These are phyloP conservation scores for Xestia ashworthii DNA, from an alignment of 2,888 invertebrate genomes.

Conservation along the genomic window DNA sequence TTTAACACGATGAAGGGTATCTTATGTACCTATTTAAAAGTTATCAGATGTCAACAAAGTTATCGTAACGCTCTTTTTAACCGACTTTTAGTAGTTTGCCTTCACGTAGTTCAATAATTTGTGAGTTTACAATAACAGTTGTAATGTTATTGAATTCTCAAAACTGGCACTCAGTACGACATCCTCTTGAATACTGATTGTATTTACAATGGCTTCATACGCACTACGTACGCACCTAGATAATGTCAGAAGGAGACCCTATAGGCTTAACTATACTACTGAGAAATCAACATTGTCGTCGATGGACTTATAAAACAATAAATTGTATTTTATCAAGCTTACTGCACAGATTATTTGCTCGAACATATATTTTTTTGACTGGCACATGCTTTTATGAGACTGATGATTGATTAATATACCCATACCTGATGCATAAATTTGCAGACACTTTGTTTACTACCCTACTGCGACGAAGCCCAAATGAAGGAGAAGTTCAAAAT, in stretches of 20 bases:
- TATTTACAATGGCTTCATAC: background rate
- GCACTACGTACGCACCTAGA: conserved; percentile 64
- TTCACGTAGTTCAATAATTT: background rate
- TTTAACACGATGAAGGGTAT: background rate
- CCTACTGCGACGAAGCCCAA: no score
- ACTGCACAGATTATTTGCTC: background rate
- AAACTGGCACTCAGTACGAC: conserved; percentile 12
- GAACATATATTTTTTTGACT: background rate
- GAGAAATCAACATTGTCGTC: no score
- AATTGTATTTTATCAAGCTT: background rate
- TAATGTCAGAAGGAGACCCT: conserved; percentile 32
- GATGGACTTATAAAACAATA: background rate
- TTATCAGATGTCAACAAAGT: background rate
- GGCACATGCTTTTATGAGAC: no score
- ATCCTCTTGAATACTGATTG: conserved; percentile 39
- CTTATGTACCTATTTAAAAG: background rate
- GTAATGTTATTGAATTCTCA: background rate
- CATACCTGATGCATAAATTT: no score
- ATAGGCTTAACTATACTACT: background rate
- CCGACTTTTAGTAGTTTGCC: background rate
- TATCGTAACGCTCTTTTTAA: background rate
- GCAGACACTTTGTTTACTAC: background rate
- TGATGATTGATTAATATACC: background rate
- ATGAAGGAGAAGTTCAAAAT: background rate
- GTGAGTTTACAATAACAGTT: background rate